These are phyloP conservation scores for Endotricha flammealis DNA, from an alignment of 2,888 invertebrate species.

Conservation along the genomic window DNA sequence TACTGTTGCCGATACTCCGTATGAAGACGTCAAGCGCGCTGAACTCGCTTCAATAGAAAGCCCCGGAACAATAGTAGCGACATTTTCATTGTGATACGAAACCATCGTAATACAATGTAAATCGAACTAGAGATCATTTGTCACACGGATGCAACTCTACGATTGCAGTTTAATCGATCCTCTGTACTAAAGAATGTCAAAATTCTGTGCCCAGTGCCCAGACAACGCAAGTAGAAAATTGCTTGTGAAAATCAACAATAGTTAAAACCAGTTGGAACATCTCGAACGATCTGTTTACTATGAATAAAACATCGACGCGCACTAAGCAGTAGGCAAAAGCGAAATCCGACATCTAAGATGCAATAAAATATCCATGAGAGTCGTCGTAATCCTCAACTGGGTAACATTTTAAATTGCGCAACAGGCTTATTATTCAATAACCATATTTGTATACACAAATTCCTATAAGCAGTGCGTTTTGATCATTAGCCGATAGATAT, in stretches of 20 bases:
- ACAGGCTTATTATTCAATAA: slow-evolving; percentile 60
- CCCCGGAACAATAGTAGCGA: slow-evolving; percentile 60
- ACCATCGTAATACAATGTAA: slow-evolving; percentile 42
- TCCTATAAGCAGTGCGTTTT: slow-evolving; percentile 54
- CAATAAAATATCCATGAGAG: slow-evolving; percentile 42
- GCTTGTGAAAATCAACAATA: slow-evolving; percentile 11
- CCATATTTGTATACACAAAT: slow-evolving; percentile 55
- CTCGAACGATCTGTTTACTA: slow-evolving; percentile 38
- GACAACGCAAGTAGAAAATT: slow-evolving; percentile 4
- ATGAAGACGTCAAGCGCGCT: slow-evolving; percentile 71
- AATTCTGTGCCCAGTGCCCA: neutral
- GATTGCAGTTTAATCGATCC: slow-evolving; percentile 8
- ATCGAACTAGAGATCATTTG: slow-evolving; percentile 33
- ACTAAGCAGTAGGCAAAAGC: slow-evolving; percentile 28
- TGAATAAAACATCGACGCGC: slow-evolving; percentile 40
- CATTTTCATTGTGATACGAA: slow-evolving; percentile 55
- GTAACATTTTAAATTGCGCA: slow-evolving; percentile 48
- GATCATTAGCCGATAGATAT: slow-evolving; percentile 62
- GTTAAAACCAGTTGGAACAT: slow-evolving; percentile 21
- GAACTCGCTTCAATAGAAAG: slow-evolving; percentile 56
- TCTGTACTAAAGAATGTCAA: slow-evolving; percentile 1
- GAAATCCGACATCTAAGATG: slow-evolving; percentile 32
- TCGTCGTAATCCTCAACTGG: slow-evolving; percentile 39
- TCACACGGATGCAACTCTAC: slow-evolving; percentile 22
- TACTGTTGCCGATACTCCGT: slow-evolving; percentile 65